Conservation (phyloP, 2,113 vertebrate genomes). For the Lagopus leucura region DNA sequence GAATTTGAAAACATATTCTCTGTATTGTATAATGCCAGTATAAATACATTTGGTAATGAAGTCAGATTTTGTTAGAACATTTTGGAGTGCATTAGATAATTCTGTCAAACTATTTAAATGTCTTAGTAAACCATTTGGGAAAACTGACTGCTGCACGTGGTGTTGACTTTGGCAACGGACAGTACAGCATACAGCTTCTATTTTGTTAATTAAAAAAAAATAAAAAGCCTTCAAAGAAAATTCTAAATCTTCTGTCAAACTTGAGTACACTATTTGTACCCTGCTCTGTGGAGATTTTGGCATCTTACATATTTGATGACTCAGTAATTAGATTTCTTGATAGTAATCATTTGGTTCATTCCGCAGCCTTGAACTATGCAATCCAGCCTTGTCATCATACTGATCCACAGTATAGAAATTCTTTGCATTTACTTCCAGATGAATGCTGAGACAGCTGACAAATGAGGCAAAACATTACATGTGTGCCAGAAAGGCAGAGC, state of each 20-base stretch:
- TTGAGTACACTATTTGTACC: slow-evolving; percentile 80
- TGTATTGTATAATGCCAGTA: slow-evolving; percentile 80
- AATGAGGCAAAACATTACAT: slow-evolving; percentile 1
- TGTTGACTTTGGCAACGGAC: slow-evolving; percentile 92
- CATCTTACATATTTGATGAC: slow-evolving; percentile 47
- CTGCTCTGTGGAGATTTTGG: slow-evolving; percentile 71
- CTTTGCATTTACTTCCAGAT: slow-evolving; percentile 7
- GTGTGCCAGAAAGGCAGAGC: background rate
- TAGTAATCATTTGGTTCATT: slow-evolving; percentile 74
- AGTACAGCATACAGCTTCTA: slow-evolving; percentile 72
- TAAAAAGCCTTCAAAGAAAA: slow-evolving; percentile 83
- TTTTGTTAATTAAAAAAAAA: slow-evolving; percentile 65
- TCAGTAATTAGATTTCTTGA: slow-evolving; percentile 49
- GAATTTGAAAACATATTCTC: slow-evolving; percentile 36
- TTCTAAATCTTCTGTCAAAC: slow-evolving; percentile 81
- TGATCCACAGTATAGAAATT: slow-evolving; percentile 50
- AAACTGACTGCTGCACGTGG: slow-evolving; percentile 83
- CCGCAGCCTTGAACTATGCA: slow-evolving; percentile 55
- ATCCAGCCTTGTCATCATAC: slow-evolving; percentile 71
- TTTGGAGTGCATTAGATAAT: slow-evolving; percentile 95
- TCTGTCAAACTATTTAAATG: slow-evolving; percentile 96
- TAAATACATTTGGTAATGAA: slow-evolving; percentile 96
- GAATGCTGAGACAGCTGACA: slow-evolving; percentile 43
- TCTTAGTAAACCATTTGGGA: slow-evolving; percentile 89
- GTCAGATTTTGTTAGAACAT: slow-evolving; percentile 91